These are phyloP conservation scores for Gobius niger DNA, from an alignment of 2,113 vertebrate species.

Conservation along the genomic window DNA sequence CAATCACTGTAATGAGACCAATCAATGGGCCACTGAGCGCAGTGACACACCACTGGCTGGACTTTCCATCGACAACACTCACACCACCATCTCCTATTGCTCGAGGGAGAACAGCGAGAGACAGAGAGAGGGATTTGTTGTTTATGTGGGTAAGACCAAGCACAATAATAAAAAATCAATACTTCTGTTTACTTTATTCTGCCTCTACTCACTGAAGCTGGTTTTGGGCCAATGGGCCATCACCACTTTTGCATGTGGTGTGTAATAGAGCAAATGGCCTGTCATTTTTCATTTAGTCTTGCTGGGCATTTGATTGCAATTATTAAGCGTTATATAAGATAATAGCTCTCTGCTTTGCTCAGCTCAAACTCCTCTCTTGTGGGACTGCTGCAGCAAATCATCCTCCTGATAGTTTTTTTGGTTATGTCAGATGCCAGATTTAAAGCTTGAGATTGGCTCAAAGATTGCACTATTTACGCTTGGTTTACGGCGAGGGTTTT, in stretches of 20 bases:
- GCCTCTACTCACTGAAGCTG: background rate
- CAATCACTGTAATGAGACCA: constrained; percentile 3
- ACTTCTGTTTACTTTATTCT: background rate
- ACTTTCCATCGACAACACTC: background rate
- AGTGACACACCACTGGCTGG: background rate
- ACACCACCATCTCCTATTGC: background rate
- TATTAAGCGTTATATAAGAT: constrained; percentile 2
- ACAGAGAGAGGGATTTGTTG: background rate
- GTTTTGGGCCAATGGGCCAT: background rate
- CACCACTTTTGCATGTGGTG: background rate
- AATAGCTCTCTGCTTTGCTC: background rate
- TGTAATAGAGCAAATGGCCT: background rate
- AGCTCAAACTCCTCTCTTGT: background rate
- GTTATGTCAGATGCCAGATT: too few species aligned
- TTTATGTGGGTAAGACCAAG: constrained; percentile 2
- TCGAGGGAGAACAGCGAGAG: background rate
- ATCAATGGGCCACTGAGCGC: background rate
- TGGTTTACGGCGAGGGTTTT: too few species aligned
- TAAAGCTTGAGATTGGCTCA: too few species aligned
- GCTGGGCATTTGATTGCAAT: constrained; percentile 1
- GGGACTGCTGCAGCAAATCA: too few species aligned
- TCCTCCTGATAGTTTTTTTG: too few species aligned
- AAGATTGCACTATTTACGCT: too few species aligned
- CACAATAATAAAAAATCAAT: background rate
- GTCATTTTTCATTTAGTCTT: constrained; percentile 3